These are phyloP conservation scores for Novumbra hubbsi DNA, from an alignment of 2,797 vertebrate genomes.

Conservation along the genomic window DNA sequence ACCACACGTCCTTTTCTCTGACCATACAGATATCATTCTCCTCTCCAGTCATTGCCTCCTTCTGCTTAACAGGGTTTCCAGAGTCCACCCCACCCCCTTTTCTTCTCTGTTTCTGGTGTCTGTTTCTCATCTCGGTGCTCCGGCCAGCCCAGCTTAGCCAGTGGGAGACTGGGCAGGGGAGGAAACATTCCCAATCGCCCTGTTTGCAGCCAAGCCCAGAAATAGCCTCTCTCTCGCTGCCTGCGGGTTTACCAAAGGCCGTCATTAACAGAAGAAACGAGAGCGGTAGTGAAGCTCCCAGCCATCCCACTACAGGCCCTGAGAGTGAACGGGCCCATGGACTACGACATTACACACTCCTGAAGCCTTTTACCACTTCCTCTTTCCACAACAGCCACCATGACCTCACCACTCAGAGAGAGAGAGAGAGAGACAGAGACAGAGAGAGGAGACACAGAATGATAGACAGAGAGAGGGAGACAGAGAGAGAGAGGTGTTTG, in stretches of 20 bases:
- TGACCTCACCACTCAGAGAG: conserved; percentile 9
- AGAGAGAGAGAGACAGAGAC: conserved; percentile 4
- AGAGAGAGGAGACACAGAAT: neutral
- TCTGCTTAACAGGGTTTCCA: neutral
- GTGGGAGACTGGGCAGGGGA: conserved; percentile 24
- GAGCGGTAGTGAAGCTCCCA: conserved; percentile 44
- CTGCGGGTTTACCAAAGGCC: conserved; percentile 77
- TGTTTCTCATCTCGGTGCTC: conserved; percentile 9
- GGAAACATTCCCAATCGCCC: conserved; percentile 70
- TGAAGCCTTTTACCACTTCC: neutral
- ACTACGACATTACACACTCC: conserved; percentile 11
- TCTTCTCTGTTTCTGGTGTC: neutral
- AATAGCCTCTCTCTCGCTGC: conserved; percentile 59
- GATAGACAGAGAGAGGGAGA: neutral
- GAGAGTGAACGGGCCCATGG: conserved; percentile 36
- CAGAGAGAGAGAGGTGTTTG: conserved; percentile 15
- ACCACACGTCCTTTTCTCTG: neutral
- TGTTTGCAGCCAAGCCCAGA: conserved; percentile 73
- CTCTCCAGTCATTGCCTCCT: neutral
- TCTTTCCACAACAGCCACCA: neutral
- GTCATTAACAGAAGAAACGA: conserved; percentile 64
- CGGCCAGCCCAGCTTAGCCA: conserved; percentile 34
- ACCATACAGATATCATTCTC: neutral
- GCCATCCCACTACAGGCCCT: conserved; percentile 26
- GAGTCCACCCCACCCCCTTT: neutral